Conservation (phyloP, 2,113 vertebrate genomes). For the Narcine bancroftii region DNA sequence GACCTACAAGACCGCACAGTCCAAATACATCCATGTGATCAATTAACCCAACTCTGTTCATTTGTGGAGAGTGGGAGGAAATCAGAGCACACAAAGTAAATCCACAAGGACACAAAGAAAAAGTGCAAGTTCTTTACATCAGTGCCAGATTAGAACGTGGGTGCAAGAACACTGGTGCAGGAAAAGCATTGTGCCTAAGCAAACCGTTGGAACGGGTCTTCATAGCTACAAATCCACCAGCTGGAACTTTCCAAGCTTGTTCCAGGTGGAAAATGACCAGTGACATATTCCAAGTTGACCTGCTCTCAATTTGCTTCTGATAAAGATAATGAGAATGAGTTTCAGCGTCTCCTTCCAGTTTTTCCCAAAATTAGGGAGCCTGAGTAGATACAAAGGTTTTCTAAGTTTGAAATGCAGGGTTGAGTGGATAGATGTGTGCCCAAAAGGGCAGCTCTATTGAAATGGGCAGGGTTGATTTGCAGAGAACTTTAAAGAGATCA, state of each 20-base stretch:
- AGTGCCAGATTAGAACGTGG: no score
- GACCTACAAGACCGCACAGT: no score
- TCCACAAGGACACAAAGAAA: no score
- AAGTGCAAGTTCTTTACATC: no score
- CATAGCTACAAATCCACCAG: background rate
- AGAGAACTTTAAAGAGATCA: background rate
- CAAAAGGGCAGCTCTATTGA: background rate
- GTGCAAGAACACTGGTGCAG: no score
- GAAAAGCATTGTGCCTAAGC: no score
- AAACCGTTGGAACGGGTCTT: background rate
- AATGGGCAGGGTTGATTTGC: background rate
- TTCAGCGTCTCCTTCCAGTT: background rate
- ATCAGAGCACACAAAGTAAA: no score
- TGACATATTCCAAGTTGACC: background rate
- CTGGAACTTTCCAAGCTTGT: no score
- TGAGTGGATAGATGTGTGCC: background rate
- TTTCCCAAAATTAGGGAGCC: background rate
- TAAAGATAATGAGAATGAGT: background rate
- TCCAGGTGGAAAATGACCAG: background rate
- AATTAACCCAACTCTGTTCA: no score
- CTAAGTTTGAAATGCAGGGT: background rate
- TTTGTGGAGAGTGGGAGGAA: no score
- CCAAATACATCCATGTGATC: no score
- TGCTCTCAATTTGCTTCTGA: background rate
- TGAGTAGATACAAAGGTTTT: background rate